Evolutionary conservation across 1,140 invertebrate species (phyloP).

Genomic region (Cotesia typhae): DNA sequence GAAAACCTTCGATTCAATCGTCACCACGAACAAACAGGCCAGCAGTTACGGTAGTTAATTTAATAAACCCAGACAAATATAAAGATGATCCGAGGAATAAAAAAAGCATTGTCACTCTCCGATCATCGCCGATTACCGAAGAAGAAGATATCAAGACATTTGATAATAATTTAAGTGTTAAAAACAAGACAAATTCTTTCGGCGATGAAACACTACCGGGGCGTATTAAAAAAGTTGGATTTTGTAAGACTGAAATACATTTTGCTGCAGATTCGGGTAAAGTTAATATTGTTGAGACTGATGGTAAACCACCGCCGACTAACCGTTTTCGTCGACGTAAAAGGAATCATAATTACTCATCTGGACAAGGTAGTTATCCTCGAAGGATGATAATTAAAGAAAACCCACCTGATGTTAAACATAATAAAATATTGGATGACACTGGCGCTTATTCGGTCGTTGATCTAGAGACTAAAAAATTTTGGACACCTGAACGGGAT

Average conservation of each 20-base stretch:
- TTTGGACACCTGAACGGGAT: conserved; percentile 21
- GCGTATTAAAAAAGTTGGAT: conserved; percentile 76
- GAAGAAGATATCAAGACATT: conserved; percentile 1
- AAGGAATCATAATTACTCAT: conserved; percentile 58
- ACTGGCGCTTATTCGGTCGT: conserved; percentile 18
- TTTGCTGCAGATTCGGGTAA: conserved; percentile 84
- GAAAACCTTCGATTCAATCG: conserved; percentile 1
- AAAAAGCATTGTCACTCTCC: conserved; percentile 29
- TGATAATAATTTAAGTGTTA: neutral
- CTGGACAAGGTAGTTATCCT: neutral
- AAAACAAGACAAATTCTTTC: conserved; percentile 12
- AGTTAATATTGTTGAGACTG: conserved; percentile 86
- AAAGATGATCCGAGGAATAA: neutral
- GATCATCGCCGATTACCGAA: neutral
- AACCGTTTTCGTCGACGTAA: conserved; percentile 77
- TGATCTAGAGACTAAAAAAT: conserved; percentile 20
- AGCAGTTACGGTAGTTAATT: conserved; percentile 24
- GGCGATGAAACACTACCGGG: conserved; percentile 12
- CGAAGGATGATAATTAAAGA: neutral
- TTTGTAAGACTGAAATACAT: conserved; percentile 86
- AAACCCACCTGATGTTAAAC: neutral
- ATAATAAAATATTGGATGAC: neutral
- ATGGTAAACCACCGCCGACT: conserved; percentile 83
- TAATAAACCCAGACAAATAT: conserved; percentile 26
- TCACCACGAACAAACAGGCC: neutral